Evolutionary conservation across 2,113 vertebrate genomes (phyloP).

Genomic region (Phycodurus eques): DNA sequence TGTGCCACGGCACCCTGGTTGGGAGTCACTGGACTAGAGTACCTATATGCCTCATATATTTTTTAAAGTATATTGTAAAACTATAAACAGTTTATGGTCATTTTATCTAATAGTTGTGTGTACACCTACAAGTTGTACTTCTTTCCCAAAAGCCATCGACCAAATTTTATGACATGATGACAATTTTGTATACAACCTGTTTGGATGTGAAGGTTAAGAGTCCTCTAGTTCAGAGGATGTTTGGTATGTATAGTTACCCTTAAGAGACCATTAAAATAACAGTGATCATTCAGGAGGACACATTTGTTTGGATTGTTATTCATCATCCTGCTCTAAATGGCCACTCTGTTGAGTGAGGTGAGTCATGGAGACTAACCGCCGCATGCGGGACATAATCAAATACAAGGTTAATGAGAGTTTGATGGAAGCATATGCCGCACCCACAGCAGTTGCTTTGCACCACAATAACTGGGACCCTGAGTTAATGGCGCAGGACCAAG

Average conservation of each 20-base stretch:
- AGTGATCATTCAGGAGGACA: slow-evolving; percentile 35
- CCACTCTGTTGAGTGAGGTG: slow-evolving; percentile 49
- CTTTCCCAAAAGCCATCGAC: background rate
- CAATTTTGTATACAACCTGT: background rate
- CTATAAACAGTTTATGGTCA: background rate
- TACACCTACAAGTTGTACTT: background rate
- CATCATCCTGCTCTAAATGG: slow-evolving; percentile 64
- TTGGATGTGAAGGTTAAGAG: background rate
- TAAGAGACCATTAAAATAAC: slow-evolving; percentile 26
- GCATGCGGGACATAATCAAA: slow-evolving; percentile 64
- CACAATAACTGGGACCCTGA: slow-evolving; percentile 61
- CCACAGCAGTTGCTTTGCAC: slow-evolving; percentile 42
- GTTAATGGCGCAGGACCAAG: slow-evolving; percentile 63
- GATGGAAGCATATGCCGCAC: slow-evolving; percentile 72
- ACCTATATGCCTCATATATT: background rate
- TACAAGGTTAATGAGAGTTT: slow-evolving; percentile 76
- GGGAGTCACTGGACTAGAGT: background rate
- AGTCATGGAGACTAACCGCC: slow-evolving; percentile 59
- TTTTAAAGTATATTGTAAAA: background rate
- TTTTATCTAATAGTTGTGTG: background rate
- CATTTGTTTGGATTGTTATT: slow-evolving; percentile 65
- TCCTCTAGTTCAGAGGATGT: background rate
- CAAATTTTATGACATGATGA: background rate
- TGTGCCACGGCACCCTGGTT: background rate
- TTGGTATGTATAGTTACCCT: background rate